phyloP scores from a whole-genome alignment of 2,888 invertebrate species.

The Pseudeuparius sepicola region DNA sequence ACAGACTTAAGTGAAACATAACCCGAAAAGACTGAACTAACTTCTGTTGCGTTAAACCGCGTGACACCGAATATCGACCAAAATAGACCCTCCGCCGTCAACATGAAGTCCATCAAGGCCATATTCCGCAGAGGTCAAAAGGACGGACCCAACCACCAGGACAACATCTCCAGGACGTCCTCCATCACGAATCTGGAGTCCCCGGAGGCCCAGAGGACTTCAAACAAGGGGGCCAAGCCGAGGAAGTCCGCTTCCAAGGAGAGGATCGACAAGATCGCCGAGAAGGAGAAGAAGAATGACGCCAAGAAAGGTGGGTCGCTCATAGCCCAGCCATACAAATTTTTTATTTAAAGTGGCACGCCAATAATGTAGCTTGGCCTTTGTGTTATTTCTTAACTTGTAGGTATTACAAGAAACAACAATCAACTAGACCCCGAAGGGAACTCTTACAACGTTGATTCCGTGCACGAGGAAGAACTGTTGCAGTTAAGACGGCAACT shows the following conservation, averaged over 20 bases:
- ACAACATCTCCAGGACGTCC: slow-evolving; percentile 48
- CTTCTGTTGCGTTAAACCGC: too few species aligned
- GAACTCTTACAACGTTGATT: slow-evolving; percentile 31
- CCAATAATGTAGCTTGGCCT: too few species aligned
- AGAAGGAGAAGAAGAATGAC: slow-evolving; percentile 30
- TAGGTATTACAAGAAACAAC: slow-evolving; percentile 32
- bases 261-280: slow-evolving; percentile 31
- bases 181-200: slow-evolving; percentile 57
- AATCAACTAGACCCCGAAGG: slow-evolving; percentile 31
- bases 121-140: slow-evolving; percentile 80
- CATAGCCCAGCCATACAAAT: not conserved
- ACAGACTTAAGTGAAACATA: too few species aligned
- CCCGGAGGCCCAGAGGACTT: slow-evolving; percentile 53
- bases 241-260: slow-evolving; percentile 40
- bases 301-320: slow-evolving; percentile 29
- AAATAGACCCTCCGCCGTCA: too few species aligned
- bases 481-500: slow-evolving; percentile 54
- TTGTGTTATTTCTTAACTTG: slow-evolving; percentile 2
- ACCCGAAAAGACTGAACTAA: too few species aligned
- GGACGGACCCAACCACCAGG: slow-evolving; percentile 32
- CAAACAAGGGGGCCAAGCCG: slow-evolving; percentile 38
- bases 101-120: slow-evolving; percentile 87
- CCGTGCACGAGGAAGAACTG: slow-evolving; percentile 47
- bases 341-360: too few species aligned
- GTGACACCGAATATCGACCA: too few species aligned